Conservation (phyloP, 1,140 invertebrate genomes). For the Pygmarrhopalites habei region DNA sequence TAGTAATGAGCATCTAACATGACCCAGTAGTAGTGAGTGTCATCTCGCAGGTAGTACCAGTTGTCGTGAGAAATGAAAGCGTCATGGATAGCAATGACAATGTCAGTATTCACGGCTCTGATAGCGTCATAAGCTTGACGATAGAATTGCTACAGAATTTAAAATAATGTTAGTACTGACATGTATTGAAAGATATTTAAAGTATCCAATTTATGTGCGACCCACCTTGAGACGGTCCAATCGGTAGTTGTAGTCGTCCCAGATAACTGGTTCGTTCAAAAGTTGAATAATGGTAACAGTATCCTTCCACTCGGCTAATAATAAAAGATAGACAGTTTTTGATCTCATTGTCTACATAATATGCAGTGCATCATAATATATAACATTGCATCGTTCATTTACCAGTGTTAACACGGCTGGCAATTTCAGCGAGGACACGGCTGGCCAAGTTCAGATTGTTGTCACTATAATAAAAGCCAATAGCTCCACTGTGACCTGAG, state of each 20-base stretch:
- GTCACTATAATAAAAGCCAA: conserved; percentile 27
- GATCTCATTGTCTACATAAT: too few species aligned
- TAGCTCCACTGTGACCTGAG: conserved; percentile 22
- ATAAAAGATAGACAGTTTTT: too few species aligned
- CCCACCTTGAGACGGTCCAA: conserved; percentile 21
- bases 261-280: conserved; percentile 34
- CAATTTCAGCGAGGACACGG: conserved; percentile 22
- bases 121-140: conserved; percentile 28
- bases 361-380: too few species aligned
- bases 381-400: too few species aligned
- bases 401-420: conserved; percentile 11
- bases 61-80: conserved; percentile 30
- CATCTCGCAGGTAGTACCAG: conserved; percentile 38
- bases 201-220: too few species aligned
- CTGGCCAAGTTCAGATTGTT: conserved; percentile 23
- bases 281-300: conserved; percentile 34
- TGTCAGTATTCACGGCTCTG: conserved; percentile 8
- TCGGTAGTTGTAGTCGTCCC: conserved; percentile 34
- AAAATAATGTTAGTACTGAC: too few species aligned
- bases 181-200: too few species aligned
- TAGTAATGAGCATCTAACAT: conserved; percentile 37
- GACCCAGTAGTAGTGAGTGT: conserved; percentile 30
- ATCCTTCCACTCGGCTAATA: conserved; percentile 32
- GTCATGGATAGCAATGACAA: conserved; percentile 34
- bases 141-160: conserved; percentile 18